Conservation (phyloP, 2,113 vertebrate species). For the Indri indri region DNA sequence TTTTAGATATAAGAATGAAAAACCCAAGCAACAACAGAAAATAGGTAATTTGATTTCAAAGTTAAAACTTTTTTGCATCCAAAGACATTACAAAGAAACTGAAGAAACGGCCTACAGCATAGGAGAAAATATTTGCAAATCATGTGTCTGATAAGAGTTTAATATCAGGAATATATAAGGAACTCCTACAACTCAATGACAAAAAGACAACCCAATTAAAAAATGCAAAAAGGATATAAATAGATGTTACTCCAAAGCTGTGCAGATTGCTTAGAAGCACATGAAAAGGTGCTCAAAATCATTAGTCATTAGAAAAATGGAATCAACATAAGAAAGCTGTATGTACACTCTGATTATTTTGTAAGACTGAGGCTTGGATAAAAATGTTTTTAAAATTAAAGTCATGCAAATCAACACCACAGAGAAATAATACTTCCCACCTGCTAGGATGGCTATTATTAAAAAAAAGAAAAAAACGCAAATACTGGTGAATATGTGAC, state of each 20-base stretch:
- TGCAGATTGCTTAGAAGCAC: background rate
- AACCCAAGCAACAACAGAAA: background rate
- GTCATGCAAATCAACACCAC: background rate
- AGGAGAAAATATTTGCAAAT: background rate
- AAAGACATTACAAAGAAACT: background rate
- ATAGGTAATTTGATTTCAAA: background rate
- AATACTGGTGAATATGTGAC: background rate
- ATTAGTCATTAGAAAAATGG: background rate
- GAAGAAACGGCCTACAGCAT: background rate
- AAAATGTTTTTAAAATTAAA: background rate
- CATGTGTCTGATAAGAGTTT: background rate
- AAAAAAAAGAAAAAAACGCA: background rate
- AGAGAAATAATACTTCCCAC: background rate
- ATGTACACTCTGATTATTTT: constrained; percentile 60
- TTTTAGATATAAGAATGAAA: background rate
- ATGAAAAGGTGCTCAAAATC: background rate
- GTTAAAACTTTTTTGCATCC: background rate
- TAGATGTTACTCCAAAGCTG: background rate
- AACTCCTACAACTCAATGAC: background rate
- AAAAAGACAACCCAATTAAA: background rate
- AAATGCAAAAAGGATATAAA: background rate
- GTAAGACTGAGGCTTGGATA: constrained; percentile 17
- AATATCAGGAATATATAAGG: background rate
- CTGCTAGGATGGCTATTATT: background rate
- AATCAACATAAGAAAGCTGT: constrained; percentile 61